Evolutionary conservation across 1,140 invertebrate species (phyloP).

Genomic region (Heliconius nattereri): DNA sequence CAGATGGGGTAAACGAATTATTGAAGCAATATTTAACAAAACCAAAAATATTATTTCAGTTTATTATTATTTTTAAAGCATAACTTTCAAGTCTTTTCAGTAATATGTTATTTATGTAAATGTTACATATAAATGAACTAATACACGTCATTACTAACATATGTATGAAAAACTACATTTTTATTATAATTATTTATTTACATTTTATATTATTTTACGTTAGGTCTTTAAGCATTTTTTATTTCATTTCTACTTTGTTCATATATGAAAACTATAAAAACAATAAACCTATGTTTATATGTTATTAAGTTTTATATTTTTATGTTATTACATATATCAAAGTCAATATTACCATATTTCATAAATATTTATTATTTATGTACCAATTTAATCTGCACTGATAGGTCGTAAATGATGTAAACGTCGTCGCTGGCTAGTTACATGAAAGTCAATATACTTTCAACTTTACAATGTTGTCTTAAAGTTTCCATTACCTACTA

Average conservation of each 20-base stretch:
- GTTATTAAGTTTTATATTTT: not conserved
- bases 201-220: not conserved
- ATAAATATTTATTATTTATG: constrained; percentile 17
- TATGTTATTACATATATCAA: not conserved
- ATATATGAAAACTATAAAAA: not conserved
- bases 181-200: no score
- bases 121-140: no score
- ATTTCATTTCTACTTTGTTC: not conserved
- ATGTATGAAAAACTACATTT: no score
- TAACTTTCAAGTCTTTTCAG: no score
- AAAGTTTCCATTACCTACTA: constrained; percentile 53
- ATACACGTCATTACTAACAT: no score
- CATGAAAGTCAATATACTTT: constrained; percentile 45
- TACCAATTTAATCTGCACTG: constrained; percentile 23
- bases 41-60: no score
- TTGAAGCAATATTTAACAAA: not conserved
- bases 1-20: constrained; percentile 89
- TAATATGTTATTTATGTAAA: no score
- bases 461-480: constrained; percentile 47
- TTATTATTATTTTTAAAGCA: no score
- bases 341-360: not conserved
- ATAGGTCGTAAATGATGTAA: constrained; percentile 27
- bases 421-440: constrained; percentile 26
- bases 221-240: not conserved
- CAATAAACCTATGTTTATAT: not conserved